These are phyloP conservation scores for Hanleya hanleyi DNA, from an alignment of 2,888 invertebrate species.

Conservation along the genomic window DNA sequence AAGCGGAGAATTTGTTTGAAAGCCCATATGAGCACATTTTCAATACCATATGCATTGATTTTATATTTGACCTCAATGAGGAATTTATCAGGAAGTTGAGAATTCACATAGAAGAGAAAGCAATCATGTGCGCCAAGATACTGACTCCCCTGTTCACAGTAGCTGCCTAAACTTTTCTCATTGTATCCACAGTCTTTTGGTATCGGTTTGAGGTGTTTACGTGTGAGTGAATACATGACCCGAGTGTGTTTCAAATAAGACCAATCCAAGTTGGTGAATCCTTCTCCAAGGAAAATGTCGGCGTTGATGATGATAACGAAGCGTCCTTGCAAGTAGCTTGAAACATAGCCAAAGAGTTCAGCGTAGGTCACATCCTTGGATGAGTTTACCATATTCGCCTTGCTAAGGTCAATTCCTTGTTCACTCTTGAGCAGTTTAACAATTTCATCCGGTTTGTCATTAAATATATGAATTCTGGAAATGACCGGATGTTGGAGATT, in stretches of 20 bases:
- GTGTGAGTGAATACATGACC: neutral
- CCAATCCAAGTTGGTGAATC: neutral
- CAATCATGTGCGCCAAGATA: neutral
- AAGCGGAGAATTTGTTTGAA: neutral
- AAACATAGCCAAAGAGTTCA: neutral
- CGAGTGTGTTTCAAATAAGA: neutral
- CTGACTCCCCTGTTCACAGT: neutral
- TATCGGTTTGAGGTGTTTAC: neutral
- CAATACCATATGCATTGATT: neutral
- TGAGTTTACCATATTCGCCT: neutral
- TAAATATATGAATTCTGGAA: neutral
- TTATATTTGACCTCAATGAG: neutral
- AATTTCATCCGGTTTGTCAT: neutral
- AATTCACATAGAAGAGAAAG: neutral
- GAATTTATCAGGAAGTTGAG: neutral
- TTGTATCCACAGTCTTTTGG: neutral
- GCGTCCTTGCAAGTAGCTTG: neutral
- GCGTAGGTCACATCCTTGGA: neutral
- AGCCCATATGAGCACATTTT: conserved; percentile 1
- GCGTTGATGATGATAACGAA: neutral
- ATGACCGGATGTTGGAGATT: neutral
- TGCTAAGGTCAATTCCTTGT: neutral
- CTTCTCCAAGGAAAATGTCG: neutral
- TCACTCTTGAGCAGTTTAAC: neutral
- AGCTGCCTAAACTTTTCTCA: too few species aligned